Base-by-base conservation (phyloP, 1,140 invertebrate genomes). In the Pogonomyrmex barbatus region DNA sequence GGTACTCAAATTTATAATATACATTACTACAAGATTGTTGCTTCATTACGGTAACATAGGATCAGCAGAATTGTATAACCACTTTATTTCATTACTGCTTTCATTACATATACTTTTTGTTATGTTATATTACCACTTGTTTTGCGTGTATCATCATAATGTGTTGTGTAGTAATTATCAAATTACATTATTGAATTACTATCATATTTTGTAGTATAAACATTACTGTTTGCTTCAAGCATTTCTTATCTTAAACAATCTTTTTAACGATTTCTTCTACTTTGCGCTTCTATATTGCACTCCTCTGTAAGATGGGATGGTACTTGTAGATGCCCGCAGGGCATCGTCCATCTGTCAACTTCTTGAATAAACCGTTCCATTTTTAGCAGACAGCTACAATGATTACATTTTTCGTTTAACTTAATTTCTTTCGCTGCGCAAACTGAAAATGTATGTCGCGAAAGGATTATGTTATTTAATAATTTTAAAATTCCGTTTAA, bases 361-460 rank as follows among this genome's bases (percentile, higher is more conserved):
- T 33, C 24, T 60, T 52, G 54, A 30, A 50, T 17, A 73, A 50
- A 73, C 30, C 73, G 39, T 45, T 60, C 30, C 42, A 82, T 73
- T 82, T 82, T 73, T 14, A 79, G 24, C 14, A 56, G 63, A 58
- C 42, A 67, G 52, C 52, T 39, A 30, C 54, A 47, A 47, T 47
- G 70, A 73, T 73, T 73, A 82, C 36, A 73, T 73, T 67, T 81
- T 71, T 70, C 24, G 39, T 81, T 81, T 71, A 70, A 81, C 67
- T 47, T 77, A 45, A 58, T 60, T 39, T 24, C 36, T 54, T 70
- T 70, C 36, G 30, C 45, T 81, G n/a, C 39, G 4, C 50, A 14
- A 54, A 79, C 45, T 36, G 47, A 14, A 50, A 54, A 12, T 30
- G 54, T 30, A 42, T 2, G 24, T 68, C 3, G n/a, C 4, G n/a